Percentiles rank a stretch among this genome's conserved stretches.
Evolutionary conservation across 2,888 invertebrate genomes (phyloP).

Genomic region (Strigamia crassipes): DNA sequence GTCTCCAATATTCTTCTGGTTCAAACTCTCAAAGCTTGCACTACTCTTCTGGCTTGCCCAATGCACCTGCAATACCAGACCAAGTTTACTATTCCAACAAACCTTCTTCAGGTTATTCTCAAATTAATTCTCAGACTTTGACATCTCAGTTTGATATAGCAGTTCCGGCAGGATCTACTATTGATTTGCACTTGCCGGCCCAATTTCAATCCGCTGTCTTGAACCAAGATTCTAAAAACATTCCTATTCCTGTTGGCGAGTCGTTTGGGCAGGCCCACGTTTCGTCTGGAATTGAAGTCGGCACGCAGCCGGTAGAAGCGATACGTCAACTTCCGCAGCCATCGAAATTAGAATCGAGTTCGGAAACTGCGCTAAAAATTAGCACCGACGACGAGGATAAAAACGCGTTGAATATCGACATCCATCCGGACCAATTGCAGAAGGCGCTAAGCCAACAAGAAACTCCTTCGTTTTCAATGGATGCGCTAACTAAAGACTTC

Average conservation of each 20-base stretch:
- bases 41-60: neutral
- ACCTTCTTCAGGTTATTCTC: neutral
- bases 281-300: conserved; percentile 35
- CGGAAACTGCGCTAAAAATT: neutral
- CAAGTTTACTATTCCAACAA: neutral
- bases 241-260: conserved; percentile 5
- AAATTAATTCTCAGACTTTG: neutral
- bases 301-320: too few species aligned
- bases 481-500: neutral
- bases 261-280: conserved; percentile 6
- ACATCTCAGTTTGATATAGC: conserved; percentile 35
- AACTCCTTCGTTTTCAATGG: neutral
- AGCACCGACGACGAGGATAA: neutral
- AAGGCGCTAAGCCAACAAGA: neutral
- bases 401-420: neutral
- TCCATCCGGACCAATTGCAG: neutral
- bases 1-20: neutral
- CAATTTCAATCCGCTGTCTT: neutral
- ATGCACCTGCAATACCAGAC: neutral
- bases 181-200: neutral
- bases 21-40: neutral
- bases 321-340: neutral
- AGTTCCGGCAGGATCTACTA: neutral
- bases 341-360: neutral
- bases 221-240: neutral